These are phyloP conservation scores for Urocyon cinereoargenteus DNA, from an alignment of 2,797 vertebrate species.

Conservation along the genomic window DNA sequence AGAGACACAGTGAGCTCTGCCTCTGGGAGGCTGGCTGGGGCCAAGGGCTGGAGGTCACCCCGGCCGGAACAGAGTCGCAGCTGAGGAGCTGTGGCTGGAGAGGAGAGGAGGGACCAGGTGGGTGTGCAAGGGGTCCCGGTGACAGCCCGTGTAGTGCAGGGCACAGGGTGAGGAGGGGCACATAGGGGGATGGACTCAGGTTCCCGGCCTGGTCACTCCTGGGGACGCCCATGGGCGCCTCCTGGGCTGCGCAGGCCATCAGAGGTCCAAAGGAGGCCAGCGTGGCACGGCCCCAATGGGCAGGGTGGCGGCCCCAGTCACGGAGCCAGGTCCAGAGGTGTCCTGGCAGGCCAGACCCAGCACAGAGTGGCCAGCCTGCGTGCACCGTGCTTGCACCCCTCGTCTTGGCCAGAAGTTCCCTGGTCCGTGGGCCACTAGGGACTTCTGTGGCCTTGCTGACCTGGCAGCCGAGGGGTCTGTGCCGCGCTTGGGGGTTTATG, in stretches of 20 bases:
- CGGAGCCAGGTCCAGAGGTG: not conserved
- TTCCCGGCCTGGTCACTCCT: not conserved
- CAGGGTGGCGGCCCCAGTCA: rapidly evolving
- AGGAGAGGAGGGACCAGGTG: not conserved
- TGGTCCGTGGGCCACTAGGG: rapidly evolving
- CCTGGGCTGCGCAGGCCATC: not conserved
- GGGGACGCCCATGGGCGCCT: rapidly evolving
- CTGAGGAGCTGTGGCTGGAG: not conserved
- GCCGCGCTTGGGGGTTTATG: rapidly evolving
- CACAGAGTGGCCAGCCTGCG: not conserved
- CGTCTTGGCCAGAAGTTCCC: rapidly evolving
- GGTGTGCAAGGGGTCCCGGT: rapidly evolving
- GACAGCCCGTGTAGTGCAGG: rapidly evolving
- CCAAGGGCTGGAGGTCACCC: not conserved
- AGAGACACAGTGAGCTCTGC: too few species aligned
- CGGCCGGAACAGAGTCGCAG: not conserved
- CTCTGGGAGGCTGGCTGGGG: not conserved
- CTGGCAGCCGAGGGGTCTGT: not conserved
- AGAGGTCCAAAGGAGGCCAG: too few species aligned
- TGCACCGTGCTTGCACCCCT: rapidly evolving
- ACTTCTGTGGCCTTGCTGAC: not conserved
- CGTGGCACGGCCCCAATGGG: rapidly evolving
- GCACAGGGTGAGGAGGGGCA: rapidly evolving
- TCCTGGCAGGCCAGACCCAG: not conserved
- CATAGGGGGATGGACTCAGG: rapidly evolving